Percentiles rank a stretch among this genome's conserved stretches.
Evolutionary conservation across 2,113 vertebrate genomes (phyloP).

Genomic region (Psittacula cyanocephala): DNA sequence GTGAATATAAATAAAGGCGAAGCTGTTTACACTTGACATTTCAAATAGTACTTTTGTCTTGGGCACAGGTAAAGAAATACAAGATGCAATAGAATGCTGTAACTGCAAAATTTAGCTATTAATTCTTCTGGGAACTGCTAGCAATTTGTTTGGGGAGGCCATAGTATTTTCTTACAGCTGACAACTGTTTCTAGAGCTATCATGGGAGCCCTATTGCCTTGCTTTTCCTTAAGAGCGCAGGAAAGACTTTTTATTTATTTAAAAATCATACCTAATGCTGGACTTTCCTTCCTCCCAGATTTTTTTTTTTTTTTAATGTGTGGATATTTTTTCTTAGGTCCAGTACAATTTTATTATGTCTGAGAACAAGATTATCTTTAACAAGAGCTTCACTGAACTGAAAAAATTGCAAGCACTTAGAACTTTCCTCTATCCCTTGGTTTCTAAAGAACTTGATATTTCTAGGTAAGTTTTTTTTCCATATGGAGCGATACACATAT

Average conservation of each 20-base stretch:
- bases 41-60: neutral
- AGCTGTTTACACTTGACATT: neutral
- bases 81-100: neutral
- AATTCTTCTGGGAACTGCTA: neutral
- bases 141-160: neutral
- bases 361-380: neutral
- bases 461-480: neutral
- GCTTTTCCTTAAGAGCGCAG: neutral
- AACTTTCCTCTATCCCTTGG: neutral
- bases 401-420: neutral
- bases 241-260: neutral
- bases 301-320: neutral
- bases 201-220: neutral
- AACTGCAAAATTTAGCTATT: neutral
- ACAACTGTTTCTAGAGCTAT: neutral
- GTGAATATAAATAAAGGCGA: neutral
- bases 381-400: neutral
- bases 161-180: neutral
- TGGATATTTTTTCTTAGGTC: neutral
- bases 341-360: neutral
- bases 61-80: neutral
- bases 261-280: neutral
- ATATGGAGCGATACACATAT: accelerated
- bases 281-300: neutral
- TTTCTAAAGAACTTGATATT: neutral